Base-by-base conservation (phyloP, 2,113 vertebrate genomes). In the Gallinago paraguaiae region DNA sequence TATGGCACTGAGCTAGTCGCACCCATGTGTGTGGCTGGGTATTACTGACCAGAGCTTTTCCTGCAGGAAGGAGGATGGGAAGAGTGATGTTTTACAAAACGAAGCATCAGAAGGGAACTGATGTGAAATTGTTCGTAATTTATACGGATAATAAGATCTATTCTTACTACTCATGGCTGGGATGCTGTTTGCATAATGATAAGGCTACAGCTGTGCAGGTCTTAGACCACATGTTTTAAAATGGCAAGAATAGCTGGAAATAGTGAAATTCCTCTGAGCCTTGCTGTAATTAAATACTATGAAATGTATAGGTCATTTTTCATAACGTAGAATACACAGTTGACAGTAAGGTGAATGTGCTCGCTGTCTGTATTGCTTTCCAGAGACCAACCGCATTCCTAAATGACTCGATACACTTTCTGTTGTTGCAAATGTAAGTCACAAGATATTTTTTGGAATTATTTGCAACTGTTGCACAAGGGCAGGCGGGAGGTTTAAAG, bases 381-480 rank as follows among this genome's bases (percentile, higher is more conserved):
- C 41, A 68, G 54, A 78, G 86, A n/a, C 13, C 0, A 0, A 23
- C 53, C 51, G 11, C n/a, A 12, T 86, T 92, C n/a, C 57, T 69
- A 39, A 90, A 41, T 8, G 6, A 28, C 43, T 17, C 0, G 2
- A 22, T 64, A 30, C 6, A 25, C 19, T 68, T n/a, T 68, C 35
- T 74, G 65, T 54, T 91, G 45, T 19, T 71, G 71, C 20, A 88
- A 94, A 80, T 27, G 6, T 57, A 84, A 92, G 91, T 57, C 92
- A 89, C 61, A 87, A 76, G 86, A 72, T 82, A 28, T 37, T 69
- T 74, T 84, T 70, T 72, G 20, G 46, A 91, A 77, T 93, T 88
- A 37, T 50, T 86, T 82, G 83, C 71, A 65, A 84, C 24, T 79
- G 45, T 92, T 93, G 68, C 78, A 91, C 61, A 95, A 92, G 63